Percentiles rank a stretch among this genome's conserved stretches.
Evolutionary conservation across 35 echinoderm and acorn worm species (phyloP).

Genomic region (Ophioderma brevispina): DNA sequence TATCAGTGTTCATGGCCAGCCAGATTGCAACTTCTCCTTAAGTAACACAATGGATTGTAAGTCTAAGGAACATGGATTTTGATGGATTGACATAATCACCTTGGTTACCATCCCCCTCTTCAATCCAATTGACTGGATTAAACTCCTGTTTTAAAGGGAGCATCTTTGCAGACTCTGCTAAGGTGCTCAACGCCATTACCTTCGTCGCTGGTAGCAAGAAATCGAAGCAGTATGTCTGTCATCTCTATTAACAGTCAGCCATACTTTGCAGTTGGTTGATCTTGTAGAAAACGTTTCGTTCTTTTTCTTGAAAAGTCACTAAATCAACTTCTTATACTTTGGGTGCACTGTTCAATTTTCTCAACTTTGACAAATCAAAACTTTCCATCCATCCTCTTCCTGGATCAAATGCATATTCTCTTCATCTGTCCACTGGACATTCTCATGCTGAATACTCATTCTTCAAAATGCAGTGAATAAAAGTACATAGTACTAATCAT

Average conservation of each 20-base stretch:
- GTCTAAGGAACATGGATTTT: too few species aligned
- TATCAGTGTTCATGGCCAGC: too few species aligned
- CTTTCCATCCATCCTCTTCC: not conserved
- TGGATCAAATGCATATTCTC: not conserved
- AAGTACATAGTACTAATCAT: too few species aligned
- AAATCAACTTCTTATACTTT: not conserved
- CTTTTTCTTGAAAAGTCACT: not conserved
- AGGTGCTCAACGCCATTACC: not conserved
- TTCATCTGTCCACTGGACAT: not conserved
- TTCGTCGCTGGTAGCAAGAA: not conserved
- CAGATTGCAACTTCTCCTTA: too few species aligned
- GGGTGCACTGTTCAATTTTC: not conserved
- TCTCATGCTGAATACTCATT: not conserved
- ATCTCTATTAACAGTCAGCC: not conserved
- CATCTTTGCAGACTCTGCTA: slow-evolving; percentile 9
- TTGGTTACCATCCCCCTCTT: too few species aligned
- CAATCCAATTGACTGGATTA: too few species aligned
- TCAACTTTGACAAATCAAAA: not conserved
- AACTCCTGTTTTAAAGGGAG: not conserved
- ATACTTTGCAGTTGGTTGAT: not conserved
- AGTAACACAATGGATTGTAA: too few species aligned
- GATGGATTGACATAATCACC: too few species aligned
- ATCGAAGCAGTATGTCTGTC: not conserved
- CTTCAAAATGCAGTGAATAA: not conserved
- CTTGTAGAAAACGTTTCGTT: not conserved